Evolutionary conservation across 2,113 vertebrate species (phyloP).

Genomic region (Paedocypris sp.): DNA sequence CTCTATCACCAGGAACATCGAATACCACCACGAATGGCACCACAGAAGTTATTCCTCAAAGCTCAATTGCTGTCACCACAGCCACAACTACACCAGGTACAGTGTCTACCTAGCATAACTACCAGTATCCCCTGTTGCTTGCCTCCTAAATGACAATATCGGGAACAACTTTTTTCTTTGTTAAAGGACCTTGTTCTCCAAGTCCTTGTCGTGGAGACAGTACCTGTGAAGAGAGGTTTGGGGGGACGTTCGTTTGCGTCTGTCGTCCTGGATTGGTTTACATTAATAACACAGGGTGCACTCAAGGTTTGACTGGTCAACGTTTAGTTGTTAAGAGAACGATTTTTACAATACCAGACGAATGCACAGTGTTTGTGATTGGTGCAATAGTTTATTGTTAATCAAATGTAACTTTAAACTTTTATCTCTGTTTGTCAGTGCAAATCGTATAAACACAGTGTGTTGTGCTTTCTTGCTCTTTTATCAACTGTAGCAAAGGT

Average conservation of each 20-base stretch:
- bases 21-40: neutral
- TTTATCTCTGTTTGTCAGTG: too few species aligned
- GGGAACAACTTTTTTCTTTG: neutral
- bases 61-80: neutral
- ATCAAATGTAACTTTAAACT: neutral
- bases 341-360: too few species aligned
- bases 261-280: slow-evolving; percentile 9
- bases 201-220: neutral
- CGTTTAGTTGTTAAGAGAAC: neutral
- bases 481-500: neutral
- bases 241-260: neutral
- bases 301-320: neutral
- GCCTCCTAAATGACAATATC: neutral
- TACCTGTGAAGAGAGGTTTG: neutral
- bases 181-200: neutral
- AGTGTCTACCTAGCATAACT: too few species aligned
- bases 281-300: neutral
- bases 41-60: neutral
- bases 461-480: neutral
- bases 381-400: neutral
- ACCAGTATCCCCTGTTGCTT: too few species aligned
- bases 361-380: too few species aligned
- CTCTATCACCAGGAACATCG: neutral
- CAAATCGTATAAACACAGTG: too few species aligned
- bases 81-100: neutral